Percentiles rank a stretch among this genome's conserved stretches.
Evolutionary conservation across 2,113 vertebrate genomes (phyloP).

Genomic region (Corythornis vintsioides): DNA sequence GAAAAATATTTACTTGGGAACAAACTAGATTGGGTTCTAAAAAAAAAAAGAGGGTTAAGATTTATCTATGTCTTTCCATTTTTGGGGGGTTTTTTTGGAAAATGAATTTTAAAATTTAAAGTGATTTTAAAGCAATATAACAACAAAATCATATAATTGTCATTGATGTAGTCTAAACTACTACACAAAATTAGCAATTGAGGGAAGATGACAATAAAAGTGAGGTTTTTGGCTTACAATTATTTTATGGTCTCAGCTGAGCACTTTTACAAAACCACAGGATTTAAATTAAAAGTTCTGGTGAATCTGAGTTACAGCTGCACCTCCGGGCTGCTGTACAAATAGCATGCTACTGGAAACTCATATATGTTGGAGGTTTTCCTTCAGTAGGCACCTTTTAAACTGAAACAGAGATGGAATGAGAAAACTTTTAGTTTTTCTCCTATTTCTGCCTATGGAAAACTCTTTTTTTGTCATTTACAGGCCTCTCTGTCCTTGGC

Average conservation of each 20-base stretch:
- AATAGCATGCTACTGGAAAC: background rate
- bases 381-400: background rate
- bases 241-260: background rate
- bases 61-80: background rate
- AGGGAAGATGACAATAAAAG: background rate
- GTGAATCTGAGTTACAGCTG: background rate
- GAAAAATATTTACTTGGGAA: background rate
- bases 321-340: background rate
- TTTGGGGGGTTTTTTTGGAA: background rate
- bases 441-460: background rate
- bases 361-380: background rate
- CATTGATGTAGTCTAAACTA: background rate
- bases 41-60: background rate
- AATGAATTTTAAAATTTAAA: background rate
- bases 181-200: background rate
- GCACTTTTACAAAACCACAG: background rate
- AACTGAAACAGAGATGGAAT: background rate
- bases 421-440: background rate
- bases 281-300: background rate
- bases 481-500: background rate
- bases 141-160: background rate
- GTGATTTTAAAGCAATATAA: background rate
- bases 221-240: background rate
- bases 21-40: background rate
- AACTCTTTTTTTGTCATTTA: background rate